Conservation (phyloP, 2,888 invertebrate genomes). For the Rhopalosiphum nymphaeae region DNA sequence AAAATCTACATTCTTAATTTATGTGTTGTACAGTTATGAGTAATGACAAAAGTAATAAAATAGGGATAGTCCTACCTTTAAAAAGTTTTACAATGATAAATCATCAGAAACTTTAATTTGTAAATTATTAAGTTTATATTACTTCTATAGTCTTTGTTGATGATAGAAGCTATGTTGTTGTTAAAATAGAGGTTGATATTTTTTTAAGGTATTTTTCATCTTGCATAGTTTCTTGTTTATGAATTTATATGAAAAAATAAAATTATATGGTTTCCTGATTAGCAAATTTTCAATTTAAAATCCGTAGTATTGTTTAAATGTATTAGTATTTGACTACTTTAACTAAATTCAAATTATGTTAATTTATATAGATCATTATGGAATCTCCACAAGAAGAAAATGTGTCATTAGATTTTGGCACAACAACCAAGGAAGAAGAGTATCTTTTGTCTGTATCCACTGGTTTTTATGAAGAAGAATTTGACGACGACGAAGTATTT, state of each 20-base stretch:
- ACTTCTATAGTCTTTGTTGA: neutral
- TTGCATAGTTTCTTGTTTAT: neutral
- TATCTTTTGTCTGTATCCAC: conserved; percentile 10
- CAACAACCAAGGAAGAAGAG: conserved; percentile 31
- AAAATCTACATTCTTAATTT: neutral
- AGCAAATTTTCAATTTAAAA: neutral
- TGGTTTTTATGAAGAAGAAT: conserved; percentile 62
- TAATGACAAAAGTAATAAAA: neutral
- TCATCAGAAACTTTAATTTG: neutral
- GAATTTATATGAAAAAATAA: neutral
- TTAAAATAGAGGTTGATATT: neutral
- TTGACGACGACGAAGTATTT: conserved; percentile 67
- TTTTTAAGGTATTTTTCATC: neutral
- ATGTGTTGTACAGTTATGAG: neutral
- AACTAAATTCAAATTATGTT: neutral
- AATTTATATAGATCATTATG: conserved; percentile 48
- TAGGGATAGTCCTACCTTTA: neutral
- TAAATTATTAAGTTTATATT: neutral
- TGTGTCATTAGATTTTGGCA: conserved; percentile 2
- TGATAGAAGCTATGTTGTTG: neutral
- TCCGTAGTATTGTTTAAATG: neutral
- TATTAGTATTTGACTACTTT: neutral
- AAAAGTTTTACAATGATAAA: neutral
- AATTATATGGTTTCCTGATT: neutral
- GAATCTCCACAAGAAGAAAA: conserved; percentile 40